phyloP scores from a whole-genome alignment of 2,888 invertebrate genomes.

The Pristionchus mayeri region DNA sequence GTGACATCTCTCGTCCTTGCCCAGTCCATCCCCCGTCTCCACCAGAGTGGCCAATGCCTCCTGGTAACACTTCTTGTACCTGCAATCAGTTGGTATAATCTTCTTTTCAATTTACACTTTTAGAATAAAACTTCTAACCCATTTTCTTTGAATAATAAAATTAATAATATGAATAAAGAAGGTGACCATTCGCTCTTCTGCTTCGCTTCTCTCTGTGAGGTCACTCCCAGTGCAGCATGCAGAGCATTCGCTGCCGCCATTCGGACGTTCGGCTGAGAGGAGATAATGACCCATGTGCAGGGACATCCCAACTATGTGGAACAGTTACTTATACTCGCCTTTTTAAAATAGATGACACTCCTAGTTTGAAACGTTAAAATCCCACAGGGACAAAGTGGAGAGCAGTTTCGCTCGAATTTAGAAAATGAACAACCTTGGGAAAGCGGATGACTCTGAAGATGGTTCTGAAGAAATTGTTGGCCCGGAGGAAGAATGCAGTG shows the following conservation, averaged over 20 bases:
- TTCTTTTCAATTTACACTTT: too few relatives aligned
- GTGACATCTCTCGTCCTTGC: constrained; percentile 89
- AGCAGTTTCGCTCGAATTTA: background rate
- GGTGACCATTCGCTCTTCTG: constrained; percentile 88
- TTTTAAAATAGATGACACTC: background rate
- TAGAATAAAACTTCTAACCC: too few relatives aligned
- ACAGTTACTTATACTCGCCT: too few relatives aligned
- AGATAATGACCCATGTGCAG: too few relatives aligned
- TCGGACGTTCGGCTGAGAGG: constrained; percentile 78
- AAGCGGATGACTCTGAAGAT: constrained; percentile 73
- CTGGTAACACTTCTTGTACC: constrained; percentile 6
- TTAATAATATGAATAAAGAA: too few relatives aligned
- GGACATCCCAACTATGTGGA: too few relatives aligned
- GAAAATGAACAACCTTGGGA: constrained; percentile 63
- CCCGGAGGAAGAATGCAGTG: constrained; percentile 88
- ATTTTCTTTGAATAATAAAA: too few relatives aligned
- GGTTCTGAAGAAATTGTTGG: constrained; percentile 78
- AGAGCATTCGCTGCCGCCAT: constrained; percentile 94
- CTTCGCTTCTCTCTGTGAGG: constrained; percentile 94
- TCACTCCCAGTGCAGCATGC: constrained; percentile 93
- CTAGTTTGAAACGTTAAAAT: too few relatives aligned
- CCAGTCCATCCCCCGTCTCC: constrained; percentile 34
- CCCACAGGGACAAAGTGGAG: background rate
- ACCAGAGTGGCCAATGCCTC: background rate
- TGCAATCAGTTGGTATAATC: too few relatives aligned